phyloP scores from a whole-genome alignment of 2,797 vertebrate genomes.

The Characodon lateralis region DNA sequence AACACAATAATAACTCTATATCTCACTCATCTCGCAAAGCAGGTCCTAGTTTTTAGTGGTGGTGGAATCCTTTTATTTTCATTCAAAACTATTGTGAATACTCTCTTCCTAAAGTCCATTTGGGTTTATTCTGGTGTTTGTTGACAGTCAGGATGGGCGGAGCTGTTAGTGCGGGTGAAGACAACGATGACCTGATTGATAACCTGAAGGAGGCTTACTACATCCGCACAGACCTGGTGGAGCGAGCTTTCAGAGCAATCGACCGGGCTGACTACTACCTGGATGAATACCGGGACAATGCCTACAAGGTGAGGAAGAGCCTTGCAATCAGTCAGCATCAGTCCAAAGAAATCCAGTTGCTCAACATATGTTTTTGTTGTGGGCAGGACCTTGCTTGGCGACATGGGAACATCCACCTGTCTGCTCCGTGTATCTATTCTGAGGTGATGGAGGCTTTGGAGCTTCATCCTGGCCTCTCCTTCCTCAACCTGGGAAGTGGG shows the following conservation, averaged over 20 bases:
- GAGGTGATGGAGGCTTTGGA: slow-evolving; percentile 99
- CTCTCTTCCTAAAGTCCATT: not conserved
- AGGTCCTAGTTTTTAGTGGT: not conserved
- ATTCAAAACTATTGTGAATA: not conserved
- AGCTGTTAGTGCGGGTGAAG: slow-evolving; percentile 95
- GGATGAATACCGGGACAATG: slow-evolving; percentile 94
- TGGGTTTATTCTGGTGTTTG: not conserved
- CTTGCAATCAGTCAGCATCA: not conserved
- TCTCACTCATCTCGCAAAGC: not conserved
- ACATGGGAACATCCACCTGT: slow-evolving; percentile 96
- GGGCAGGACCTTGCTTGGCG: slow-evolving; percentile 91
- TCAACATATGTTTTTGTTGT: not conserved
- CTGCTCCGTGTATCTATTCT: slow-evolving; percentile 96
- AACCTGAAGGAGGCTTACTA: slow-evolving; percentile 97
- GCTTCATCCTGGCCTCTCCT: slow-evolving; percentile 92
- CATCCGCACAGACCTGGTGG: slow-evolving; percentile 92
- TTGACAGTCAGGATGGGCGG: slow-evolving; percentile 87
- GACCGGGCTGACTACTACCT: slow-evolving; percentile 96
- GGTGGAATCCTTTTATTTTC: not conserved
- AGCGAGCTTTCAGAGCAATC: slow-evolving; percentile 92
- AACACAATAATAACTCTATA: not conserved
- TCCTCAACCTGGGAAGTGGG: slow-evolving; percentile 95
- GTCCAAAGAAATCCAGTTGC: not conserved
- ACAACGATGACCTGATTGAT: slow-evolving; percentile 96
- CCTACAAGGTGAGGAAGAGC: slow-evolving; percentile 83